Percentiles rank a stretch among this genome's conserved stretches.
phyloP scores from a whole-genome alignment of 2,113 vertebrate species.

The Aldabrachelys gigantea region DNA sequence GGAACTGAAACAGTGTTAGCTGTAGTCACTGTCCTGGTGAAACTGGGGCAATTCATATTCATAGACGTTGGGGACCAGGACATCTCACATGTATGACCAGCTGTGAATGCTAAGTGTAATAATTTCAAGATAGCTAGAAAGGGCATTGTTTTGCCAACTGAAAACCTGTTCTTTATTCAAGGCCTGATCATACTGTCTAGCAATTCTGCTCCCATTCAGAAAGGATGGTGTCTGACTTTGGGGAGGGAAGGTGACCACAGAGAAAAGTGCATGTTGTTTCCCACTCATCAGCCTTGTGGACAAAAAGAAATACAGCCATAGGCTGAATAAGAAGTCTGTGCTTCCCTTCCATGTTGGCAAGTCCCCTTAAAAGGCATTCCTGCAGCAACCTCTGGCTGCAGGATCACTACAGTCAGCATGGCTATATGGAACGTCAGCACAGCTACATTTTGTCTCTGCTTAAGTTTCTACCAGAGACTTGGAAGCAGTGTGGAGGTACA shows the following conservation, averaged over 20 bases:
- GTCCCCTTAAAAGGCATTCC: too few species aligned
- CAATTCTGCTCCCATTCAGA: background rate
- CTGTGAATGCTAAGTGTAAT: background rate
- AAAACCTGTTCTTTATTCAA: background rate
- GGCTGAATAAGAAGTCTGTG: rapidly evolving
- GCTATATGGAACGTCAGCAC: background rate
- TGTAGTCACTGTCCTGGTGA: background rate
- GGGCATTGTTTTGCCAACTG: background rate
- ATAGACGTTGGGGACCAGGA: background rate
- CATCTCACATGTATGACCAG: background rate
- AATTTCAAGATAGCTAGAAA: background rate
- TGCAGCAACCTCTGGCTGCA: background rate
- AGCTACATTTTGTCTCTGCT: background rate
- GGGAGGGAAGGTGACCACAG: background rate
- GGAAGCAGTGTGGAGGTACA: background rate
- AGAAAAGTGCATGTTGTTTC: background rate
- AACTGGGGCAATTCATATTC: background rate
- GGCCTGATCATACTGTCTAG: background rate
- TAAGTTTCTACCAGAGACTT: background rate
- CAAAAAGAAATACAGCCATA: background rate
- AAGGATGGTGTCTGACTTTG: background rate
- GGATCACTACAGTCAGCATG: background rate
- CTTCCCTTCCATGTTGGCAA: background rate
- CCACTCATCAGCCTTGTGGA: rapidly evolving
- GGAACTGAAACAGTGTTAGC: background rate